Percentiles rank a stretch among this genome's conserved stretches.
phyloP scores from a whole-genome alignment of 2,797 vertebrate genomes.

The Sylvilagus floridanus region DNA sequence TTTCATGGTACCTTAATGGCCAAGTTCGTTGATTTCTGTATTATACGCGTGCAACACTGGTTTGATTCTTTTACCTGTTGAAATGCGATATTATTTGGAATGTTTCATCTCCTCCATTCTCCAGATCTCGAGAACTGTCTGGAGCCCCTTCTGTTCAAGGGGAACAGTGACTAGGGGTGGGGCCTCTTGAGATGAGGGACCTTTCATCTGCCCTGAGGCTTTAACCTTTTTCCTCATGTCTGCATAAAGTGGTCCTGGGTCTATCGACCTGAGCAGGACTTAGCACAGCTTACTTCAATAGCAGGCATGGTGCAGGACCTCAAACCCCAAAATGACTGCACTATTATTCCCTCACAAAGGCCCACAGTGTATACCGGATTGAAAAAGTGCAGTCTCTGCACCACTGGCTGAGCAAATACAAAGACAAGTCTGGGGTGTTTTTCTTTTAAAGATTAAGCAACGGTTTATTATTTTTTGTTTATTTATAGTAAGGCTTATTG shows the following conservation, averaged over 20 bases:
- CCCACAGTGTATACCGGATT: not conserved
- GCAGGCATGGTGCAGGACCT: not conserved
- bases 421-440: not conserved
- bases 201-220: not conserved
- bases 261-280: not conserved
- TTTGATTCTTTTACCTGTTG: not conserved
- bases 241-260: not conserved
- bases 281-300: not conserved
- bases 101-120: not conserved
- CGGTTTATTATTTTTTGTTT: not conserved
- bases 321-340: not conserved
- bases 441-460: not conserved
- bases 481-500: not conserved
- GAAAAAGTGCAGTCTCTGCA: not conserved
- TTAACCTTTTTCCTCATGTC: not conserved
- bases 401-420: not conserved
- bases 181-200: not conserved
- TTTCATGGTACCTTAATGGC: conserved; percentile 8
- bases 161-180: no score
- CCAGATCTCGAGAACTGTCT: not conserved
- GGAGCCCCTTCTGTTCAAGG: not conserved
- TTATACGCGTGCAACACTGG: not conserved
- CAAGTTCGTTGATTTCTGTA: not conserved
- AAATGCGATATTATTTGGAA: not conserved
- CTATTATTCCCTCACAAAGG: not conserved